Evolutionary conservation across 2,888 invertebrate species (phyloP), one percentile per base, ranked within the genome.

Genomic region (Calliopum simillimum): DNA sequence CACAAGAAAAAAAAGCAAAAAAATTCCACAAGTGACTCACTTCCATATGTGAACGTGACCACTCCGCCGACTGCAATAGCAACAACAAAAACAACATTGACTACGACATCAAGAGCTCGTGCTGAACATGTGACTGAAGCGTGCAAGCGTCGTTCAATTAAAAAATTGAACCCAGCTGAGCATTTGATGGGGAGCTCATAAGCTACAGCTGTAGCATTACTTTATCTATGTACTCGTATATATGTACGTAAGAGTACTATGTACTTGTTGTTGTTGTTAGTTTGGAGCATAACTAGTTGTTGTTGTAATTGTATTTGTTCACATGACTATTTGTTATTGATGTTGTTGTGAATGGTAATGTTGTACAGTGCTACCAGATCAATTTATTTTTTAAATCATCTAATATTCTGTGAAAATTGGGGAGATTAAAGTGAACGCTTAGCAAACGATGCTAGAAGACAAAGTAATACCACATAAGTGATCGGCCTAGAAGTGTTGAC

Each of bases 71-170:
- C 33, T 33, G 33, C 33, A 33, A 33, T 33, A 33, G 33, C 33
- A 33, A 33, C 33, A 33, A 33, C 33, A 33, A 33, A 8, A 33
- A 33, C 8, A 33, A 33, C 33, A 33, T 33, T n/a, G 33, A 2
- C 41, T 43, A 21, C 41, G 64, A 64, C 43, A 19, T 19, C 19
- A 14, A 43, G 33, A 21, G 61, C 68, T 68, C 62, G 62, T 55
- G 67, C 58, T 58, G 62, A 68, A 53, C 72, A 72, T 68, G 72
- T 68, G 68, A 68, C 43, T 46, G 41, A 70, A 64, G 64, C 72
- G 70, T 72, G 72, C 72, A 56, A 55, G 49, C 63, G 14, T 13
- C 21, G 70, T 59, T 61, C 44, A 23, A 13, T 33, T 46, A 44
- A 25, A 41, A 43, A 13, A 12, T 16, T 8, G 43, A 53, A 41